Percentiles rank a stretch among this genome's conserved stretches.
These are phyloP conservation scores for Montipora foliosa DNA, from an alignment of 64 coral and sea anemone species.

Conservation along the genomic window DNA sequence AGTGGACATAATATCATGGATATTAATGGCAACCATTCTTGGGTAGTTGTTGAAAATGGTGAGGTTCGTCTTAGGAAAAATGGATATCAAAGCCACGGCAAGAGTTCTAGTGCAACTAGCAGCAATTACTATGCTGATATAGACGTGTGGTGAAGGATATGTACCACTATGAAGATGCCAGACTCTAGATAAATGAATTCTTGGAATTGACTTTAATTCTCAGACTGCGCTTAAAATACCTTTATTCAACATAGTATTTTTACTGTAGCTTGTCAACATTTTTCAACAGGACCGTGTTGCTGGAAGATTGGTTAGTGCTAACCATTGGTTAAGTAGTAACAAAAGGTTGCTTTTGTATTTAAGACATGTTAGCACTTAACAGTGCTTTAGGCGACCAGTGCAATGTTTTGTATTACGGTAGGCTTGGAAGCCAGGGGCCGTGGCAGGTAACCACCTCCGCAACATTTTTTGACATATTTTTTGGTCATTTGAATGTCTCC, in stretches of 20 bases:
- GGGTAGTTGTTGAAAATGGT: conserved; percentile 4
- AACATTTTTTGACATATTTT: no score
- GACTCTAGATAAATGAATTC: conserved; percentile 3
- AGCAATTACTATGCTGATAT: conserved; percentile 94
- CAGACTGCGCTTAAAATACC: not conserved
- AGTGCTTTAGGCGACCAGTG: no score
- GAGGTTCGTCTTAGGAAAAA: conserved; percentile 29
- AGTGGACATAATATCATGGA: conserved; percentile 3
- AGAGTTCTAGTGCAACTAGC: conserved; percentile 72
- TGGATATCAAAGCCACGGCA: conserved; percentile 38
- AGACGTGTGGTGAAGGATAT: conserved; percentile 73
- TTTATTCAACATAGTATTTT: not conserved
- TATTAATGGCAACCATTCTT: not conserved
- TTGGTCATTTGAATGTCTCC: no score
- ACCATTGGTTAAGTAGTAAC: no score
- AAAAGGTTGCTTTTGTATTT: no score
- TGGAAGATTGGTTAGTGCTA: no score
- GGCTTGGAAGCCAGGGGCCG: no score
- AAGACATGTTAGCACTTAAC: no score
- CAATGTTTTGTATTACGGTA: no score
- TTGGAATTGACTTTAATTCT: not conserved
- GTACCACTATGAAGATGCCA: conserved; percentile 9
- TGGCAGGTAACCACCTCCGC: no score
- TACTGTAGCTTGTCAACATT: not conserved
- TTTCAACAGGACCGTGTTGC: no score